phyloP scores from a whole-genome alignment of 2,113 vertebrate species.

The Apaloderma vittatum region DNA sequence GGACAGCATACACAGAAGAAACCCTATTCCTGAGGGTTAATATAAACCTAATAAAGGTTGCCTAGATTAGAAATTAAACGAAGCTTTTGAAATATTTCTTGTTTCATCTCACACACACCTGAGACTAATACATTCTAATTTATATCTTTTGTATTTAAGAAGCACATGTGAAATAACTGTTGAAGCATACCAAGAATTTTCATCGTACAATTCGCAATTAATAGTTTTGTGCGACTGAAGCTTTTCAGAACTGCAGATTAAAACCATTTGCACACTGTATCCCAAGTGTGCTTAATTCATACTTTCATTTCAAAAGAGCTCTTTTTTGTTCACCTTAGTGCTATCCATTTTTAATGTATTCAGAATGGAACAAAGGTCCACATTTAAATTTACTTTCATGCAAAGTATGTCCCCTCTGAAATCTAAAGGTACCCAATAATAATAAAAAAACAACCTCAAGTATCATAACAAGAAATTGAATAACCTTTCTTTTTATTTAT shows the following conservation, averaged over 20 bases:
- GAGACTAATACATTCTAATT: slow-evolving; percentile 45
- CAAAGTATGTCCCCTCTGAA: not conserved
- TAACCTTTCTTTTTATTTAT: not conserved
- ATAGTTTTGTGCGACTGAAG: slow-evolving; percentile 41
- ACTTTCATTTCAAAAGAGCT: slow-evolving; percentile 39
- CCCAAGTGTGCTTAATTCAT: slow-evolving; percentile 63
- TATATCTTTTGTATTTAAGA: slow-evolving; percentile 59
- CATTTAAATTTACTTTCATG: slow-evolving; percentile 10
- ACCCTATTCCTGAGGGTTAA: not conserved
- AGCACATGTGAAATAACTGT: slow-evolving; percentile 48
- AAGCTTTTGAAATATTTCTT: slow-evolving; percentile 59
- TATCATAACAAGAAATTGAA: not conserved
- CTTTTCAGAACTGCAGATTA: slow-evolving; percentile 56
- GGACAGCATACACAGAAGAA: slow-evolving; percentile 9
- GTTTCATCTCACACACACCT: slow-evolving; percentile 64
- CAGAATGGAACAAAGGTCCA: slow-evolving; percentile 22
- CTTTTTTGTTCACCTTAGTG: slow-evolving; percentile 52
- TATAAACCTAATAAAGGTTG: not conserved
- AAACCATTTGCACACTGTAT: slow-evolving; percentile 64
- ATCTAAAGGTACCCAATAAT: not conserved
- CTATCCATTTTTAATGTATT: slow-evolving; percentile 50
- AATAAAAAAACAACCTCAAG: not conserved
- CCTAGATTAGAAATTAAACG: slow-evolving; percentile 47
- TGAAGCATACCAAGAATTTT: slow-evolving; percentile 49
- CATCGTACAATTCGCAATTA: slow-evolving; percentile 57